phyloP scores from a whole-genome alignment of 2,113 vertebrate species.

The Gorsachius goisagi region DNA sequence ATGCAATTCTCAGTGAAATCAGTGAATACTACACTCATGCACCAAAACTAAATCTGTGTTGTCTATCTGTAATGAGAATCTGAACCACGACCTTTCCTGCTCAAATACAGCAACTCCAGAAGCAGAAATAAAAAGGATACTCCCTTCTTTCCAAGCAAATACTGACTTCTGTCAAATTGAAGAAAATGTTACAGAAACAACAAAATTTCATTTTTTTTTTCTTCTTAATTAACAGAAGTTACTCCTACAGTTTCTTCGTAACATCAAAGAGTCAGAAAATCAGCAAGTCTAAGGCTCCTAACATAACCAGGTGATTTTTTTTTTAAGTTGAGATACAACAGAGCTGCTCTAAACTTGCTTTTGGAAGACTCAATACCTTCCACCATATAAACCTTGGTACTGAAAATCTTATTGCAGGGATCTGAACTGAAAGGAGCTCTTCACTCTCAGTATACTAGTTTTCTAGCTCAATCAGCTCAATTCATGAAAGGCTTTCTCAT shows the following conservation, averaged over 20 bases:
- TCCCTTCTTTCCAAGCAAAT: neutral
- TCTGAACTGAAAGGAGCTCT: conserved; percentile 13
- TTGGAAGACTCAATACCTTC: neutral
- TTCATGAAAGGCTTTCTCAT: conserved; percentile 65
- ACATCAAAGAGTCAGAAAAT: neutral
- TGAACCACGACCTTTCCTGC: neutral
- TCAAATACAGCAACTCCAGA: neutral
- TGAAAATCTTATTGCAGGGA: conserved; percentile 1
- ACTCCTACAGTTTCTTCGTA: neutral
- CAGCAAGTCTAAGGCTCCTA: neutral
- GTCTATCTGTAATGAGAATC: neutral
- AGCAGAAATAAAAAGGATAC: neutral
- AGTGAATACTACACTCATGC: neutral
- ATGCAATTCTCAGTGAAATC: neutral
- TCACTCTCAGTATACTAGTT: neutral
- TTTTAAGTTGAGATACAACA: neutral
- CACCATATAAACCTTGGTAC: neutral
- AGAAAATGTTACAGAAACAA: neutral
- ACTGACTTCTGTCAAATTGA: neutral
- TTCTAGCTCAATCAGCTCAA: conserved; percentile 59
- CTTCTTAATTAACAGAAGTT: neutral
- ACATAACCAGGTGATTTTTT: neutral
- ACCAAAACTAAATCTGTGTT: neutral
- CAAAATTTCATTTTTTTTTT: neutral
- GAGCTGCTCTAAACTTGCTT: neutral